These are phyloP conservation scores for Drosophila lini DNA, from an alignment of 1,140 invertebrate species.

Conservation along the genomic window DNA sequence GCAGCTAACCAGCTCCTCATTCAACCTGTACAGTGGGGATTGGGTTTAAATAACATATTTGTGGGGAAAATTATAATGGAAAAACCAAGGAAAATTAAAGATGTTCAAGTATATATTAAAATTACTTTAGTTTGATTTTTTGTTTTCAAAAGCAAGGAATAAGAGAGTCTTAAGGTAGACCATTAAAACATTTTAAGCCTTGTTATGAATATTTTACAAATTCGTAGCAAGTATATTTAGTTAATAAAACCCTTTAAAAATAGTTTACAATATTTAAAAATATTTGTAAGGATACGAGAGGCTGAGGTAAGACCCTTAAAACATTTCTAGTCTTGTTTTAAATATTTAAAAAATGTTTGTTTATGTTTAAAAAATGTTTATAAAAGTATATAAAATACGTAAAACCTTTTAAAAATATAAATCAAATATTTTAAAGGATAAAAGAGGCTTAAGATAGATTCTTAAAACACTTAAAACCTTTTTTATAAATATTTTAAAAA, in stretches of 20 bases:
- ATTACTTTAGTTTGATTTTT: too few relatives aligned
- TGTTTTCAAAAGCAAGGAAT: background rate
- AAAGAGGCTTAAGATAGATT: background rate
- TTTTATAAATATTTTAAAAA: background rate
- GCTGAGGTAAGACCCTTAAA: background rate
- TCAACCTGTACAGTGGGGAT: conserved; percentile 28
- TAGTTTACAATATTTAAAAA: too few relatives aligned
- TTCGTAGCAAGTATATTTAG: background rate
- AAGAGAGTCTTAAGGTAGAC: background rate
- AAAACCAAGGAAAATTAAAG: background rate
- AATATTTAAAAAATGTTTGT: too few relatives aligned
- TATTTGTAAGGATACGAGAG: too few relatives aligned
- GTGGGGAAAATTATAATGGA: background rate
- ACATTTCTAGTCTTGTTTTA: background rate
- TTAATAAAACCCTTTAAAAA: background rate
- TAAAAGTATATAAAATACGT: too few relatives aligned
- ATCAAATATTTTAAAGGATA: too few relatives aligned
- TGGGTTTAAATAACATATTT: background rate
- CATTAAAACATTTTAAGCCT: background rate
- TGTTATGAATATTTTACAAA: background rate
- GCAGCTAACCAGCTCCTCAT: conserved; percentile 56
- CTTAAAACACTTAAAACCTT: background rate
- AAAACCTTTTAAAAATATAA: background rate
- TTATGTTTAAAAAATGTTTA: too few relatives aligned
- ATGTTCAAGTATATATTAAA: background rate